Base-by-base conservation (phyloP, 2,797 vertebrate genomes). In the Garrulus glandarius region DNA sequence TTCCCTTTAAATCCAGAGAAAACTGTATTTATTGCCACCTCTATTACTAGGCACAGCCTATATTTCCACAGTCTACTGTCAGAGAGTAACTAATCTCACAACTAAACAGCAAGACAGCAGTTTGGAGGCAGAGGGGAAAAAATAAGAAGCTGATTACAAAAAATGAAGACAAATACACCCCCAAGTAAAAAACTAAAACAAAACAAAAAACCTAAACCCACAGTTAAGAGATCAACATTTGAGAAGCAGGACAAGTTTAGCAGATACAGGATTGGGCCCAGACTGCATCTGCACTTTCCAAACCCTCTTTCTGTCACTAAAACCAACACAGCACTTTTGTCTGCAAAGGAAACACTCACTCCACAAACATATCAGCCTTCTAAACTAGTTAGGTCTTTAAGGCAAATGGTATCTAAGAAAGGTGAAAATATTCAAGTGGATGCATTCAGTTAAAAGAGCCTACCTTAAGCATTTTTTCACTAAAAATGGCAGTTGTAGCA, bases 401-500 rank as follows among this genome's bases (percentile, higher is more conserved):
- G 12, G 15, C 32, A 19, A 94, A 79, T 4, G 5, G 19, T 26
- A 43, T 12, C 11, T 13, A 44, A 83, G 26, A 49, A 81, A 60
- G 22, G 43, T 37, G 7, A 84, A 91, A 64, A 71, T 13, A 87
- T 11, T 61, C 20, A 64, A 80, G 39, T 5, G 13, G 13, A 61
- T 65, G 44, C 22, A 49, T 60, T 34, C 14, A 24, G 75, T 63
- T 46, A 34, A 23, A 75, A 92, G 67, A 80, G 37, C 81, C 72
- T 97, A 99, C 99, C 99, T 99, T 99, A 39, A 98, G 98, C 98
- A 99, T 99, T 95, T 99, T 99, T 75, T 99, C 99, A 84, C 98
- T 98, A 63, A 99, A 98, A 95, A 99, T 91, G 19, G 98, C 98
- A 4, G 98, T 98, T 95, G 98, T 98, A 93, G 99, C 99, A 55